Percentiles rank a stretch among this genome's conserved stretches.
These are phyloP conservation scores for Eulacestoma nigropectus DNA, from an alignment of 2,113 vertebrate species.

Conservation along the genomic window DNA sequence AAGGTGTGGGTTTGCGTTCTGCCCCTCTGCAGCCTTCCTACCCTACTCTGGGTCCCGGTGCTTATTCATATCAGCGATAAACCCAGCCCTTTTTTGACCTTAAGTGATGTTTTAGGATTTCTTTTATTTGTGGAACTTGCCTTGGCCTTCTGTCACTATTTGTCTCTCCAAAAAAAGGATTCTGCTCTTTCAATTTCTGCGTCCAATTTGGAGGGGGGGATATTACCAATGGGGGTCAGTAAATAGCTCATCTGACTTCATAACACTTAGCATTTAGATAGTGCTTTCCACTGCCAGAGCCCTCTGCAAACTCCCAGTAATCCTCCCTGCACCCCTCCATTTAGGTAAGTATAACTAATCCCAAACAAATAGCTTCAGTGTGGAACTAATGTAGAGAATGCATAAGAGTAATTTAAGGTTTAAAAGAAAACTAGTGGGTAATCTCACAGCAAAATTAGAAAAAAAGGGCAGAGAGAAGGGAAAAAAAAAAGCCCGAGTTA, in stretches of 20 bases:
- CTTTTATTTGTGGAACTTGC: slow-evolving; percentile 54
- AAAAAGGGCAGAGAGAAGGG: not conserved
- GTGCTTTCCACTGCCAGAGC: slow-evolving; percentile 45
- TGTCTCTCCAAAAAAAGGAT: slow-evolving; percentile 39
- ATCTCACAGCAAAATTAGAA: not conserved
- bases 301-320: slow-evolving; percentile 48
- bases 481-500: not conserved
- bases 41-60: not conserved
- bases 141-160: slow-evolving; percentile 56
- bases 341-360: slow-evolving; percentile 56
- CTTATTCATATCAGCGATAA: not conserved
- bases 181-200: slow-evolving; percentile 42
- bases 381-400: slow-evolving; percentile 42
- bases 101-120: slow-evolving; percentile 44
- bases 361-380: slow-evolving; percentile 56
- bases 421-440: slow-evolving; percentile 36
- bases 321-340: slow-evolving; percentile 19
- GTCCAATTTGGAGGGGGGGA: not conserved
- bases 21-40: not conserved
- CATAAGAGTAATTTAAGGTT: slow-evolving; percentile 40
- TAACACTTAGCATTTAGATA: slow-evolving; percentile 62
- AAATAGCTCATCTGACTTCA: slow-evolving; percentile 61
- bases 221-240: slow-evolving; percentile 42
- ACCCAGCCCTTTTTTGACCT: slow-evolving; percentile 37
- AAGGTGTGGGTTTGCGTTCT: not conserved